Base-by-base conservation (phyloP, 53 echinoderm and acorn worm genomes). In the Henricia sp. region DNA sequence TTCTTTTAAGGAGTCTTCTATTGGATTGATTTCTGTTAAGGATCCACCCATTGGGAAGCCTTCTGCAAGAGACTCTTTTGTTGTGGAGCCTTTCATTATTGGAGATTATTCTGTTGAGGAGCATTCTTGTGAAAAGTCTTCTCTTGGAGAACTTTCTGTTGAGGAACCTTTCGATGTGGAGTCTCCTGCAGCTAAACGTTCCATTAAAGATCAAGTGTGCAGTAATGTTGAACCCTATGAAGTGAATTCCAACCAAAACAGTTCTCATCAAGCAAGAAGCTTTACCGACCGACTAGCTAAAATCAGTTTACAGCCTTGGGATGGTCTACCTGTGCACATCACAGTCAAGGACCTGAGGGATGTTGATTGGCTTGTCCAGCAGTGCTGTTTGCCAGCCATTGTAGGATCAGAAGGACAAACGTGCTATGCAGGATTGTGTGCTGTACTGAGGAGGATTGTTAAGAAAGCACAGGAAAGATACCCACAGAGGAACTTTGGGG, bases 311-410 rank as follows among this genome's bases (percentile, higher is more conserved):
- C 43, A 50, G 17, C 25, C 11, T 21, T 54, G 54, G 21, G 21
- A 35, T 9, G 10, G 52, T 52, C 53, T 19, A 73, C 13, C 52
- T 10, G 12, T 60, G 27, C 27, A 57, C 0, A 21, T 17, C 58
- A 57, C 35, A 21, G 12, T 80, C 44, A 64, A 50, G 50, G 3
- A 48, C 20, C 13, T n/a, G 0, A 17, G 30, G 34, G 43, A 64
- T 21, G 37, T 80, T 37, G 63, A 80, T n/a, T 80, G 80, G 80
- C 80, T 80, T 19, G 91, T 90, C 11, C 80, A 80, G 54, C 88
- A 91, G 50, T 91, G 93, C 74, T 59, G 74, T 28, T 83, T 91
- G 3, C 96, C 96, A 3, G 91, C 72, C 24, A 59, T 96, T 43
- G 25, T 93, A 12, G 83, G 87, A 28, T 54, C 43, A n/a, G 60